Base-by-base conservation (phyloP, 92 coral and sea anemone genomes). In the Isaurus tuberculatus region DNA sequence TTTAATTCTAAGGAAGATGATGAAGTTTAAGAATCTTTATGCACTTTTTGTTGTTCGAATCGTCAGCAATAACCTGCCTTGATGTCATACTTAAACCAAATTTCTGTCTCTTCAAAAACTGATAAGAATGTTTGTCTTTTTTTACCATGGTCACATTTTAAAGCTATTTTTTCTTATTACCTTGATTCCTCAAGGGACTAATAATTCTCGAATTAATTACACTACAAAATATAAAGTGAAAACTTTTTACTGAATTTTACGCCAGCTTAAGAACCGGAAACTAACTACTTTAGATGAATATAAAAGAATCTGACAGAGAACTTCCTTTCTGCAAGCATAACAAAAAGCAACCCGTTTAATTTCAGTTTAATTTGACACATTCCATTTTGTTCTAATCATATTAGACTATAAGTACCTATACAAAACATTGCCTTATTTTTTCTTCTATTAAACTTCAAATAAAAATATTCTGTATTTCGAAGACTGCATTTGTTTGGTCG, bases 301-400 rank as follows among this genome's bases (percentile, higher is more conserved):
- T 13, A 20, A 32, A 58, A 22, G 69, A 20, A 51, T 51, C 69
- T 31, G 69, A 70, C 28, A 58, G 29, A 55, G 70, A 57, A 33
- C 32, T 34, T 34, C 80, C 22, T 77, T 77, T 58, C 33, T 43
- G 70, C 46, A 77, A 77, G 36, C 58, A 77, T 57, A 77, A 57
- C 42, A 31, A 77, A 58, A 77, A 77, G 82, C 82, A 36, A 77
- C 60, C 58, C 51, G 64, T 77, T 58, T 77, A 77, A 77, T 77
- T 58, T 77, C 70, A 57, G 34, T 31, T 58, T 58, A 77, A 77
- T 33, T 77, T 77, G 82, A 77, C 82, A 57, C 82, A 77, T 77
- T 58, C 82, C 34, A 77, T 31, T 77, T 57, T 55, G 70, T 40
- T 22, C 33, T 77, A 77, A 77, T 55, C 53, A 57, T 70, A 57